Percentiles rank a stretch among this genome's conserved stretches.
Conservation (phyloP, 2,113 vertebrate genomes). For the Megaptera novaeangliae region DNA sequence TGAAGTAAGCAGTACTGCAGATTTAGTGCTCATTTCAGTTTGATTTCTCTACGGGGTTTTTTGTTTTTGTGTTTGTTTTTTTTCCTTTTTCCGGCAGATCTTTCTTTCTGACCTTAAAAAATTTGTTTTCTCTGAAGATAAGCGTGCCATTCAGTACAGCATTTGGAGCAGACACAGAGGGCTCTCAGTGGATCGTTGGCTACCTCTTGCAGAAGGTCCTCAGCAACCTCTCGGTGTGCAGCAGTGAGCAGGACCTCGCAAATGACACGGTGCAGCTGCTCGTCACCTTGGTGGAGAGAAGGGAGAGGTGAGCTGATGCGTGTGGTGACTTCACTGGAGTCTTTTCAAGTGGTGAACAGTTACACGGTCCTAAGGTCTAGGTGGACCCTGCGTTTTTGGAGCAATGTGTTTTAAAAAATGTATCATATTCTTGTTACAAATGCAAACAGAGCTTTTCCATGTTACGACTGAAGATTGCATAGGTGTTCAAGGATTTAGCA, state of each 20-base stretch:
- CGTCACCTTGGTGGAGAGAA: slow-evolving; percentile 96
- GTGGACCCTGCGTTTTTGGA: not conserved
- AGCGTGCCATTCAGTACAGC: slow-evolving; percentile 95
- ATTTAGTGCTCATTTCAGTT: slow-evolving; percentile 64
- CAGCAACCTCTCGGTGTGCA: slow-evolving; percentile 98
- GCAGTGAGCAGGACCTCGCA: slow-evolving; percentile 95
- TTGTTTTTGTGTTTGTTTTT: not conserved
- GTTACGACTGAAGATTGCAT: not conserved
- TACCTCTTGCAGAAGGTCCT: slow-evolving; percentile 99
- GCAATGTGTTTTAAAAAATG: not conserved
- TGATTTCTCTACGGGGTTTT: slow-evolving; percentile 50
- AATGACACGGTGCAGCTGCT: slow-evolving; percentile 98
- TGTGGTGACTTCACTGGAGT: not conserved
- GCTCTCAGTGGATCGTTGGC: slow-evolving; percentile 98
- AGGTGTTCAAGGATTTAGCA: not conserved
- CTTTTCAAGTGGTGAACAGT: not conserved
- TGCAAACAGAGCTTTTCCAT: not conserved
- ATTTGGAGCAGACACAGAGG: slow-evolving; percentile 97
- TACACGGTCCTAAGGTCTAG: not conserved
- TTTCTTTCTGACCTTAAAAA: slow-evolving; percentile 67
- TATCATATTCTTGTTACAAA: not conserved
- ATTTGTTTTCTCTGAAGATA: slow-evolving; percentile 84
- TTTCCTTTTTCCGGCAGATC: slow-evolving; percentile 39
- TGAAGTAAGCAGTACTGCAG: slow-evolving; percentile 16
- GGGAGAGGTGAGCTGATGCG: slow-evolving; percentile 88